phyloP scores from a whole-genome alignment of 2,888 invertebrate genomes.

The Agonopterix heracliana region DNA sequence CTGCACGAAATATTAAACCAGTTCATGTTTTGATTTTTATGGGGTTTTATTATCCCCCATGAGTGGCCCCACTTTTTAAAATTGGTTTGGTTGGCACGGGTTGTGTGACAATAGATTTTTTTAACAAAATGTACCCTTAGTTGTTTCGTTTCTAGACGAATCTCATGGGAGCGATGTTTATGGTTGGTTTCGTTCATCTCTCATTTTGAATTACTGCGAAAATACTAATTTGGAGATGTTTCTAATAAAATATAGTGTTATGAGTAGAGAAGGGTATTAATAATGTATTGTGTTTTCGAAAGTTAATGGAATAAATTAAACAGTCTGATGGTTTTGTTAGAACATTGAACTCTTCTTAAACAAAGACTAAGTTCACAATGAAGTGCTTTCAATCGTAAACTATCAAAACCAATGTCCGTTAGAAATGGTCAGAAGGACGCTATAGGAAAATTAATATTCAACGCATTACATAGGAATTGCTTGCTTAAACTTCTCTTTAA shows the following conservation, averaged over 20 bases:
- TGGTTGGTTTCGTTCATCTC: background rate
- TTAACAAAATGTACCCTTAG: conserved; percentile 2
- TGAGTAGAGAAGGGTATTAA: too few species aligned
- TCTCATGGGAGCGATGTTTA: conserved; percentile 4
- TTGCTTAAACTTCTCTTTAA: conserved; percentile 30
- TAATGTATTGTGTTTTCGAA: too few species aligned
- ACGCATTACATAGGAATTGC: conserved; percentile 40
- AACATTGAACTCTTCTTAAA: too few species aligned
- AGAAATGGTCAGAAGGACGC: conserved; percentile 29
- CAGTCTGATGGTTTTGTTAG: too few species aligned
- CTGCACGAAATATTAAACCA: conserved; percentile 53
- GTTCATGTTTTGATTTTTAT: conserved; percentile 50
- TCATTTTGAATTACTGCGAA: too few species aligned
- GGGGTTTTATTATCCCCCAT: conserved; percentile 38
- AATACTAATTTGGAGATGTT: too few species aligned
- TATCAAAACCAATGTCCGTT: conserved; percentile 34
- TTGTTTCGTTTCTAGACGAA: background rate
- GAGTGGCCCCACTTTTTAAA: conserved; percentile 42
- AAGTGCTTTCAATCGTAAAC: too few species aligned
- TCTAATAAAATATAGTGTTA: too few species aligned
- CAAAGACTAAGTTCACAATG: too few species aligned
- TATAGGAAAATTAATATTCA: conserved; percentile 47
- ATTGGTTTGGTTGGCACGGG: conserved; percentile 20
- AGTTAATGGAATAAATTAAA: too few species aligned
- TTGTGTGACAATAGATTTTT: conserved; percentile 24